phyloP scores from a whole-genome alignment of 2,797 vertebrate genomes.

The Galaxias olidus region DNA sequence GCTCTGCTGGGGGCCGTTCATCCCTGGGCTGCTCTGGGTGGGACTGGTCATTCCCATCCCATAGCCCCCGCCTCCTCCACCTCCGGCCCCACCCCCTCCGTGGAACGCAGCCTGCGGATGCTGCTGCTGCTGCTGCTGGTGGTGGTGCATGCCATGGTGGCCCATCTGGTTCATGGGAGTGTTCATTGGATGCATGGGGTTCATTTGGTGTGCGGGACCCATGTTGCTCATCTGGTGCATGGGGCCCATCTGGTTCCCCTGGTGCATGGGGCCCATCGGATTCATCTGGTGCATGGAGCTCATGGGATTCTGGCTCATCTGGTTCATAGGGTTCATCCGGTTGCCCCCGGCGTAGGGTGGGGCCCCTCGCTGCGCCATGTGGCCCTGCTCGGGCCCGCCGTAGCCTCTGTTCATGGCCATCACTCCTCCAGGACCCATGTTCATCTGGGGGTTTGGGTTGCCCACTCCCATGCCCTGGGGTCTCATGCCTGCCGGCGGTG shows the following conservation, averaged over 20 bases:
- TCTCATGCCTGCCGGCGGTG: slow-evolving; percentile 81
- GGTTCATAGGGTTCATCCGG: slow-evolving; percentile 58
- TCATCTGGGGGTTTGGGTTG: slow-evolving; percentile 81
- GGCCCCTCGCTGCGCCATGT: slow-evolving; percentile 80
- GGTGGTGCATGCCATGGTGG: slow-evolving; percentile 72
- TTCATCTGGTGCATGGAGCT: slow-evolving; percentile 68
- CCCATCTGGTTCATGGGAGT: slow-evolving; percentile 66
- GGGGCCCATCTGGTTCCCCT: slow-evolving; percentile 28
- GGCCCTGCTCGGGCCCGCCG: slow-evolving; percentile 49
- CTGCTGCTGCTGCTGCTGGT: slow-evolving; percentile 65
- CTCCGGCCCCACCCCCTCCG: slow-evolving; percentile 45
- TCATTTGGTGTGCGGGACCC: slow-evolving; percentile 62
- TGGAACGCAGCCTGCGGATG: slow-evolving; percentile 72
- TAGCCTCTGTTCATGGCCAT: slow-evolving; percentile 38
- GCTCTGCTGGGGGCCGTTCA: slow-evolving; percentile 83
- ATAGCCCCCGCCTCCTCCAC: slow-evolving; percentile 71
- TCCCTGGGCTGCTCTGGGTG: slow-evolving; percentile 86
- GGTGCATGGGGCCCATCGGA: slow-evolving; percentile 60
- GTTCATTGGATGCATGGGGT: slow-evolving; percentile 61
- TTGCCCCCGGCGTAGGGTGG: slow-evolving; percentile 74
- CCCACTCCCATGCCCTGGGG: slow-evolving; percentile 76
- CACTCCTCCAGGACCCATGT: slow-evolving; percentile 76
- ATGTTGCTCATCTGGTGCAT: slow-evolving; percentile 62
- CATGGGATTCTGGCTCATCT: slow-evolving; percentile 37
- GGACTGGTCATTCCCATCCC: slow-evolving; percentile 90